Evolutionary conservation across 2,888 invertebrate species (phyloP).

Genomic region (Chaetogeoica ovagalla): DNA sequence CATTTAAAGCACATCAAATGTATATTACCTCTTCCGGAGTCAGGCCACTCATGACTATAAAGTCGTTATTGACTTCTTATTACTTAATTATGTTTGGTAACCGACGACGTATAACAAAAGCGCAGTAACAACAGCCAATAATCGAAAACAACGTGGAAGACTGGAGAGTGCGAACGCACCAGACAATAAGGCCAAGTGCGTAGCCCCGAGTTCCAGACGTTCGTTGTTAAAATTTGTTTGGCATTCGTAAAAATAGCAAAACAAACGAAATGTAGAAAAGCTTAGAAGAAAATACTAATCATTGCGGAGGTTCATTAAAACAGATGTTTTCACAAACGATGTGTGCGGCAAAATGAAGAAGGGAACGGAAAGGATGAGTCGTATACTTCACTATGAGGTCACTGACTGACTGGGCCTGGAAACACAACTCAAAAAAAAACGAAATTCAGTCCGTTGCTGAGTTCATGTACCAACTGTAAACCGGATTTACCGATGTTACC

Average conservation of each 20-base stretch:
- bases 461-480: neutral
- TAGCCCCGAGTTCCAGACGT: neutral
- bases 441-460: constrained; percentile 2
- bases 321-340: constrained; percentile 30
- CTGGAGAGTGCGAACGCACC: neutral
- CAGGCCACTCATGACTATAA: constrained; percentile 34
- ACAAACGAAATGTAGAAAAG: constrained; percentile 2
- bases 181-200: neutral
- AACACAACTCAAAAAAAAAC: neutral
- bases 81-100: neutral
- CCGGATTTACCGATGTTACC: no score
- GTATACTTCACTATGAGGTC: constrained; percentile 5
- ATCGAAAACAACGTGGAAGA: neutral
- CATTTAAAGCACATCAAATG: neutral
- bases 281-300: constrained; percentile 9
- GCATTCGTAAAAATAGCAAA: neutral
- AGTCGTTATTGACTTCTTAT: neutral
- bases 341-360: neutral
- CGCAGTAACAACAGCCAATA: neutral
- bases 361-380: neutral
- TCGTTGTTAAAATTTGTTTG: neutral
- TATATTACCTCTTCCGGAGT: constrained; percentile 48
- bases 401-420: constrained; percentile 23
- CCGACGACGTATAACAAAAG: neutral
- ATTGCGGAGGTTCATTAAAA: constrained; percentile 16